These are phyloP conservation scores for Heptranchias perlo DNA, from an alignment of 2,113 vertebrate genomes.

Conservation along the genomic window DNA sequence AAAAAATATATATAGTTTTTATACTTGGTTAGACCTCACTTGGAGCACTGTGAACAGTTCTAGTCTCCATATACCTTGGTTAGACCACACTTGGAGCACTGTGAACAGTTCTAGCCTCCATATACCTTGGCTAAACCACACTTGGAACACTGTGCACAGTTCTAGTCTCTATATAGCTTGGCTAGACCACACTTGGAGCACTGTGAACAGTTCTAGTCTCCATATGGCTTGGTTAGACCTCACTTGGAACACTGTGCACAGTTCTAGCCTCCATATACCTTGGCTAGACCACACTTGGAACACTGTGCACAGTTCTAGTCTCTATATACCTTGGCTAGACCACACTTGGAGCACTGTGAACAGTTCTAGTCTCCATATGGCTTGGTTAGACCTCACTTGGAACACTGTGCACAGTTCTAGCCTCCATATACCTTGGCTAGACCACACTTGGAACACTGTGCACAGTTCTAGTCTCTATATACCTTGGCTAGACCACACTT, in stretches of 20 bases:
- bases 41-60: not conserved
- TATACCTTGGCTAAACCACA: too few species aligned
- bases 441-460: not conserved
- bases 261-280: not conserved
- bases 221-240: too few species aligned
- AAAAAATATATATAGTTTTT: not conserved
- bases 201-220: not conserved
- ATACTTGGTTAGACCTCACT: not conserved
- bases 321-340: not conserved
- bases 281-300: not conserved
- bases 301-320: too few species aligned
- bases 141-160: not conserved
- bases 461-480: too few species aligned
- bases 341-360: not conserved
- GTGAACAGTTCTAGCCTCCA: not conserved
- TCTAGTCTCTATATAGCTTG: too few species aligned
- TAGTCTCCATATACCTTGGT: not conserved
- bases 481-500: not conserved
- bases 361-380: too few species aligned
- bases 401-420: too few species aligned
- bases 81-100: too few species aligned
- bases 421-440: too few species aligned
- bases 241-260: too few species aligned
- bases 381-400: not conserved
- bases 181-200: too few species aligned